Evolutionary conservation across 35 echinoderm and acorn worm species (phyloP).

Genomic region (Ophiothrix spiculata): DNA sequence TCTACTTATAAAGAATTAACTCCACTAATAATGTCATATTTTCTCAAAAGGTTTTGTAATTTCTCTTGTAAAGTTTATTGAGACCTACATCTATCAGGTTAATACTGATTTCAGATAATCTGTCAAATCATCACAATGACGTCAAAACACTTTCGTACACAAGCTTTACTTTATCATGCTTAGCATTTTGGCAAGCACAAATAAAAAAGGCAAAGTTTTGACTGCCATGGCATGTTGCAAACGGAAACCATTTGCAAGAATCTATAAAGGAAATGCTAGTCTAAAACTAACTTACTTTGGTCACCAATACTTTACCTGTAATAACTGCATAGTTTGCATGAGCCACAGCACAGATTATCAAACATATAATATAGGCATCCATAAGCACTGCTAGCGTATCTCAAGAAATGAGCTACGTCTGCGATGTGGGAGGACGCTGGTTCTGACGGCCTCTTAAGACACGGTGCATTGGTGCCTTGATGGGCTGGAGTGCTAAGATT

Average conservation of each 20-base stretch:
- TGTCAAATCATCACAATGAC: too few species aligned
- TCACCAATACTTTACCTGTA: conserved; percentile 49
- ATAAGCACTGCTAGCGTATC: conserved; percentile 51
- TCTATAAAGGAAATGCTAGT: not conserved
- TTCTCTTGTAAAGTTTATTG: too few species aligned
- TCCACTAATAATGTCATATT: too few species aligned
- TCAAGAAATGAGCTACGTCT: conserved; percentile 53
- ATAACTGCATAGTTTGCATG: conserved; percentile 59
- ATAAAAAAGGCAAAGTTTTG: not conserved
- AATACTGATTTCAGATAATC: too few species aligned
- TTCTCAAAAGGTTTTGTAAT: too few species aligned
- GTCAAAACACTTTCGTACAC: not conserved
- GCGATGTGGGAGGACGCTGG: conserved; percentile 32
- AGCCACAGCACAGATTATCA: conserved; percentile 61
- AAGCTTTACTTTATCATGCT: not conserved
- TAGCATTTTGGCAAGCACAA: not conserved
- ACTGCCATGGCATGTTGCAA: not conserved
- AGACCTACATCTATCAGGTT: too few species aligned
- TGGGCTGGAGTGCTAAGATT: conserved; percentile 29
- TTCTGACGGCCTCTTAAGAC: conserved; percentile 24
- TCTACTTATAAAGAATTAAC: too few species aligned
- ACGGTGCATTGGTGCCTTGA: conserved; percentile 19
- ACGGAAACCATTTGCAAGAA: not conserved
- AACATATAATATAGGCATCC: conserved; percentile 68
- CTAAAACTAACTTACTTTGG: not conserved